phyloP scores from a whole-genome alignment of 2,113 vertebrate species.

The Pimephales promelas region DNA sequence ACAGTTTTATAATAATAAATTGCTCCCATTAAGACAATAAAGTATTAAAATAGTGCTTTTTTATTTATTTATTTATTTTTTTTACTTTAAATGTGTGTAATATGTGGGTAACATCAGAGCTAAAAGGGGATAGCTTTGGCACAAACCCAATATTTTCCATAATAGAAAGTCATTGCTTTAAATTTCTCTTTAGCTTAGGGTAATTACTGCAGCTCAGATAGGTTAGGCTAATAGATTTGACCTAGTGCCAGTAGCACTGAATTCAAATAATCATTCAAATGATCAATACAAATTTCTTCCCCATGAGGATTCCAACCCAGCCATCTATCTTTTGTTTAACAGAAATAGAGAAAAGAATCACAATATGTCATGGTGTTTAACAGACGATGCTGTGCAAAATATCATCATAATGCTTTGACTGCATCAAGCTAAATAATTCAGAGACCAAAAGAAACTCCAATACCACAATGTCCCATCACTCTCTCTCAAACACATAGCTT shows the following conservation, averaged over 20 bases:
- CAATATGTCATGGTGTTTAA: slow-evolving; percentile 20
- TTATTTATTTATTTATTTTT: not conserved
- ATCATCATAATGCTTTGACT: slow-evolving; percentile 10
- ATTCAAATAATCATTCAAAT: slow-evolving; percentile 39
- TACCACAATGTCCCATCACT: not conserved
- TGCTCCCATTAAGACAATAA: not conserved
- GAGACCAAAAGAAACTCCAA: slow-evolving; percentile 12
- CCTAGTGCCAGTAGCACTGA: slow-evolving; percentile 14
- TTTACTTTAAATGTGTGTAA: not conserved
- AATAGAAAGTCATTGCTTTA: not conserved
- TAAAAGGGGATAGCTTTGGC: not conserved
- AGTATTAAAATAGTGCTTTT: not conserved
- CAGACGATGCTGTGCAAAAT: not conserved
- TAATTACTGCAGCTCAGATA: not conserved
- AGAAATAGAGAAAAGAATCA: not conserved
- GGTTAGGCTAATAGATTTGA: not conserved
- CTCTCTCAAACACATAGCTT: not conserved
- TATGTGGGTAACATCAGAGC: not conserved
- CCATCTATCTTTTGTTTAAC: slow-evolving; percentile 27
- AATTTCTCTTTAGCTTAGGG: not conserved
- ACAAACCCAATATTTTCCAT: not conserved
- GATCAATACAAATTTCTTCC: slow-evolving; percentile 27
- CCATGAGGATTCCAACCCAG: slow-evolving; percentile 9
- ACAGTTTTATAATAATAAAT: not conserved
- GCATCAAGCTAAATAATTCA: slow-evolving; percentile 41